Conservation (phyloP, 2,797 vertebrate genomes). For the Vireo griseus region DNA sequence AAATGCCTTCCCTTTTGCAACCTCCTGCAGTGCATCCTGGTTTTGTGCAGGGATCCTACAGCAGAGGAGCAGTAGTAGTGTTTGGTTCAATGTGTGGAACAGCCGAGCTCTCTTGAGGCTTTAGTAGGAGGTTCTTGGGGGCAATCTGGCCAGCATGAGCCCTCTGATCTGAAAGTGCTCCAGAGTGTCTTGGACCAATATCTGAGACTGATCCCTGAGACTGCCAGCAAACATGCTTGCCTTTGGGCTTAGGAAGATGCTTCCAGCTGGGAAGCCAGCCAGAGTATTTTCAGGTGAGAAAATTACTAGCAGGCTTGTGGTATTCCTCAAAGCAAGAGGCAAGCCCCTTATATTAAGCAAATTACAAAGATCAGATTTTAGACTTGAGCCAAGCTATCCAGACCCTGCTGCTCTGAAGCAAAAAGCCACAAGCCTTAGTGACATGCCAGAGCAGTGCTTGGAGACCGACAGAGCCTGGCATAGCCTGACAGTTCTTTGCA, state of each 20-base stretch:
- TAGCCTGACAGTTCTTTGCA: neutral
- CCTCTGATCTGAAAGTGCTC: neutral
- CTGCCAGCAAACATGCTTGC: neutral
- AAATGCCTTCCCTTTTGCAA: rapidly evolving
- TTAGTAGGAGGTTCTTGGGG: neutral
- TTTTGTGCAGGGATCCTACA: rapidly evolving
- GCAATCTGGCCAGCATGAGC: neutral
- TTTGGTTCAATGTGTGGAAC: neutral
- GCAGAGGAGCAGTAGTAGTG: neutral
- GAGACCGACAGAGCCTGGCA: rapidly evolving
- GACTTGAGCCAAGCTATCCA: neutral
- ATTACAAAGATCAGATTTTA: neutral
- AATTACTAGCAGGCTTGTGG: slow-evolving; percentile 17
- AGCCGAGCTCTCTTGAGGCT: neutral
- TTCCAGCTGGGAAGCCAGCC: slow-evolving; percentile 21
- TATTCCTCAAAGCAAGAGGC: slow-evolving; percentile 21
- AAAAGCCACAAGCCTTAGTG: neutral
- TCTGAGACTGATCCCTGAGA: neutral
- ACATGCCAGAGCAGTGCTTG: neutral
- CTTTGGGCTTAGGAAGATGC: neutral
- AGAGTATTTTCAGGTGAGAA: slow-evolving; percentile 58
- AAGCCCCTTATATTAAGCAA: slow-evolving; percentile 24
- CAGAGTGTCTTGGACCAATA: neutral
- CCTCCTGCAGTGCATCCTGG: neutral
- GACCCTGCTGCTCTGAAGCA: neutral